Evolutionary conservation across 1,140 invertebrate genomes (phyloP), one percentile per base, ranked within the genome.

Genomic region (Rhopalosiphum padi): DNA sequence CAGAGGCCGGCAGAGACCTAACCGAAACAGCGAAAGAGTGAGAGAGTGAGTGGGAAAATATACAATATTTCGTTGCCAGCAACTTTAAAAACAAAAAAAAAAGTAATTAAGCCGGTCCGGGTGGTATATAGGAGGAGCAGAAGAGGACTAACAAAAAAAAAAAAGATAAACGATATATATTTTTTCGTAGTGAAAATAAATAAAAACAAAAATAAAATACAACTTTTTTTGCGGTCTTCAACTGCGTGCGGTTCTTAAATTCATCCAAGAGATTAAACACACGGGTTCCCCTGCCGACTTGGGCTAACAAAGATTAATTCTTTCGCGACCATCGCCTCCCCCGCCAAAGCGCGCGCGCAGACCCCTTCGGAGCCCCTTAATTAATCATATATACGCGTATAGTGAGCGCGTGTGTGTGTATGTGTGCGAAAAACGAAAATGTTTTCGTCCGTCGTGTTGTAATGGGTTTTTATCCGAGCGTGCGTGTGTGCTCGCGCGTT

Each of bases 261-360:
- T 93, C 91, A 55, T 93, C 91, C 91, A 93, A 93, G 91, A 93
- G 91, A 93, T 93, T 93, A 93, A 93, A 86, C 91, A 93, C 91
- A 86, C 77, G 82, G 48, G 48, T 86, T 46, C 18, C 46, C 68
- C 91, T 35, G 91, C 91, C 77, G 91, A 93, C 91, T 93, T 93
- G 53, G 91, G 91, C 91, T 93, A 93, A 93, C 91, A 93, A 93
- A 93, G 91, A 93, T 93, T 93, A 93, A 93, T 93, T 93, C 77
- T 93, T 93, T 93, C 91, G 91, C 43, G 91, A 86, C 91, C 91
- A 35, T 53, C 91, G 68, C 55, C 90, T 46, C 90, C 43, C 90
- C 43, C 41, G 8, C 25, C 15, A 2, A 37, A 18, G 25, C 48
- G 18, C 6, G 23, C 11, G 23, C n/a, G 18, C 41, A 37, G 35